A percentile compares a stretch with the other conserved stretches of the same genome.
Conservation (phyloP, 2,797 vertebrate species). For the Melanotaenia boesemani region DNA sequence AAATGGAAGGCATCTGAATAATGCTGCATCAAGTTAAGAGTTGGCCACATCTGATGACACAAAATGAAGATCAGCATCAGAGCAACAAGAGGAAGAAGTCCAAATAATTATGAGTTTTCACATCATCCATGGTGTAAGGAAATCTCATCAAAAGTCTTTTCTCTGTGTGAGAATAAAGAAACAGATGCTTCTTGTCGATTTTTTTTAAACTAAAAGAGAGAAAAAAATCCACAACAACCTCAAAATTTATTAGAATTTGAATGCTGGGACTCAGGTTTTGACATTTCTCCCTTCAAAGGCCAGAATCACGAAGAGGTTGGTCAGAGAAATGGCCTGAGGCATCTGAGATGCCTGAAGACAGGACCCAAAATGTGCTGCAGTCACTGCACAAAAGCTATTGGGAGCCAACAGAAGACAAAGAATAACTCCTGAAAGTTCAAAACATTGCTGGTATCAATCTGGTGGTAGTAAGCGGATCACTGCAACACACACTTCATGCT, state of each 20-base stretch:
- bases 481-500: neutral
- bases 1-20: conserved; percentile 17
- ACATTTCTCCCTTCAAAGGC: neutral
- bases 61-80: conserved; percentile 35
- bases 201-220: neutral
- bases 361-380: conserved; percentile 12
- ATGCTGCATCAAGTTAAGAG: neutral
- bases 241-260: neutral
- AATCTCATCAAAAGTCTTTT: neutral
- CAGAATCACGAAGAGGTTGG: conserved; percentile 13
- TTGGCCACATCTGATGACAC: conserved; percentile 15
- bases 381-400: neutral
- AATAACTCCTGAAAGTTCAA: neutral
- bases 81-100: conserved; percentile 10
- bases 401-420: conserved; percentile 6
- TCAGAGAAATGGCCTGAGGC: conserved; percentile 6
- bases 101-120: conserved; percentile 16
- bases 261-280: neutral
- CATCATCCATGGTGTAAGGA: neutral
- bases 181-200: conserved; percentile 4
- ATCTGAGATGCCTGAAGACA: conserved; percentile 18
- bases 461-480: conserved; percentile 6
- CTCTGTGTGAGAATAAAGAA: neutral
- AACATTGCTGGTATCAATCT: neutral
- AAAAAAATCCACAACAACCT: neutral